Evolutionary conservation across 1,140 invertebrate species (phyloP), one percentile per base, ranked within the genome.

Genomic region (Heterodera schachtii): DNA sequence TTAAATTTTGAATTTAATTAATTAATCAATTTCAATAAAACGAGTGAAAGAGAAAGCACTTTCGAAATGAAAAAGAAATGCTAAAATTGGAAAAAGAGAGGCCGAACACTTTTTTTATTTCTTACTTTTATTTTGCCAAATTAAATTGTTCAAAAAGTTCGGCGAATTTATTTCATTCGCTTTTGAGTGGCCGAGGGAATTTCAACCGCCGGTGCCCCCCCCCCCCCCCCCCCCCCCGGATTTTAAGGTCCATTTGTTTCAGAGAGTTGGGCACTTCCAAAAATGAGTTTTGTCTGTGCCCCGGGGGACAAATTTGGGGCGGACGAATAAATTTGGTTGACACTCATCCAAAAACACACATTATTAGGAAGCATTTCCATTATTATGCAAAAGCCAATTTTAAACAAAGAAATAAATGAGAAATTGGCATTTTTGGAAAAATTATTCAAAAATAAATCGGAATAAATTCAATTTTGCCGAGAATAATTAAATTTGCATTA

Each of bases 231-330:
- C 47, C 31, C 9, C 9, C 75, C 8, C 9, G 41, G 75, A 71
- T 71, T 71, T 76, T 60, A 46, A 46, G 75, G 52, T 76, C 75
- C 75, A 76, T 70, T 76, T 70, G 75, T 76, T 76, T 47, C n/a
- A 41, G 67, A 70, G 67, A 69, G 31, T 31, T 31, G 49, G 49
- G 41, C 31, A 71, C 69, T 71, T 46, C 69, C 69, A 71, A 11
- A 71, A 71, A 71, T 71, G 69, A 71, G 69, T 71, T 71, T 41
- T 71, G 69, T 71, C 44, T 52, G 69, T 64, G 57, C 57, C 57
- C 57, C 16, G 57, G 57, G 9, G 57, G 57, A 3, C 57, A 64
- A 64, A 64, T 64, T 64, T 64, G 57, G 57, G 0, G 13, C 57
- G 57, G 57, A 64, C 16, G 57, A 64, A 21, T 64, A 64, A 64